Conservation (phyloP, 37 sponge, comb jelly and placozoan genomes). For the Tethya wilhelma region DNA sequence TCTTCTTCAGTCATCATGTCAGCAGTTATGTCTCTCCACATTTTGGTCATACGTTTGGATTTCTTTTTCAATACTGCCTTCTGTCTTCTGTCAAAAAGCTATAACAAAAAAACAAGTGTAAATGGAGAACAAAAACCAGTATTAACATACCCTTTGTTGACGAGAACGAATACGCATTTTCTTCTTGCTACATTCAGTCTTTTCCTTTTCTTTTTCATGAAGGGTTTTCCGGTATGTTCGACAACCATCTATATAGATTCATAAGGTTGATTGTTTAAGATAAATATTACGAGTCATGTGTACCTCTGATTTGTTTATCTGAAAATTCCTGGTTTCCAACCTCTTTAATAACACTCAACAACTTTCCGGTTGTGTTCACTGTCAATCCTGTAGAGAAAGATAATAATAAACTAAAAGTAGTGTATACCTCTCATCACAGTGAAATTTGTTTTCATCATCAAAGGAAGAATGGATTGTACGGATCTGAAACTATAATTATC, state of each 20-base stretch:
- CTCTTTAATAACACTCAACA: neutral
- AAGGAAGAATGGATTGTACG: neutral
- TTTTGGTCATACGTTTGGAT: neutral
- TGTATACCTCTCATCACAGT: neutral
- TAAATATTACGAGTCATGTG: too few species aligned
- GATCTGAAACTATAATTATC: neutral
- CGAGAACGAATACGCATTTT: neutral
- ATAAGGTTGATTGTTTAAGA: too few species aligned
- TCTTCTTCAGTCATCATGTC: neutral
- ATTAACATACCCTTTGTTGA: neutral
- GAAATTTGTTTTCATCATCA: neutral
- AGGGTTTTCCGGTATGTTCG: neutral
- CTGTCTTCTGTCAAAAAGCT: neutral
- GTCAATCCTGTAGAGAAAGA: neutral
- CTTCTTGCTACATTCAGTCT: neutral
- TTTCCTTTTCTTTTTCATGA: neutral
- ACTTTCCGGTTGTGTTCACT: neutral
- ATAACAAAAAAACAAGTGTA: neutral
- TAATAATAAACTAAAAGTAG: neutral
- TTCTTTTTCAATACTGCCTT: neutral
- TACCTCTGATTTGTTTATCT: conserved; percentile 1
- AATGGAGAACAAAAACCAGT: neutral
- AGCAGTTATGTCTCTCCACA: neutral
- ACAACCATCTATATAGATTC: too few species aligned
- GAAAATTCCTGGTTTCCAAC: neutral